Base-by-base conservation (phyloP, 2,888 invertebrate species). In the Branchipolynoe longqiensis region DNA sequence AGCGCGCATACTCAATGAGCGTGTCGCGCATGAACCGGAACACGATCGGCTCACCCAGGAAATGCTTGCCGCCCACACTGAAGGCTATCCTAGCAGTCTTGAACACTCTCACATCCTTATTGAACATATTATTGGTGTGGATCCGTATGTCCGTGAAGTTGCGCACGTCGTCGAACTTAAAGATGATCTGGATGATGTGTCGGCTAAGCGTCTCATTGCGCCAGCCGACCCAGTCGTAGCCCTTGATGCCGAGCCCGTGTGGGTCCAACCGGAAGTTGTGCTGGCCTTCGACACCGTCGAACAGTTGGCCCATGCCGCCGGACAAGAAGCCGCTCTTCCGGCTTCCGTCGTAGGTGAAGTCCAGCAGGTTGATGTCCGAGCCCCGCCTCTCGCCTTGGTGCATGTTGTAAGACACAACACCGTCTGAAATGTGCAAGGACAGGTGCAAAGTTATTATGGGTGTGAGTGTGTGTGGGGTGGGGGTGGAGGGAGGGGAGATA, bases 181-280 rank as follows among this genome's bases (percentile, higher is more conserved):
- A 97, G 1, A 96, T 95, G 62, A 98, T 95, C 90, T 96, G 96
- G 14, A 98, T 94, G 73, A 96, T 96, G 82, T 94, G 95, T 94
- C 90, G 91, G 95, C 64, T 94, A 92, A 96, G 95, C 93, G 97
- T 91, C 62, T 92, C 91, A 83, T 92, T 92, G 87, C 96, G 95
- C 98, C 98, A 98, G 0, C 98, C 98, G 48, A 98, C 96, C 98
- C 98, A 98, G 82, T 97, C 97, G 91, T 96, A 96, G 38, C 95
- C 95, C 96, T 85, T 85, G 81, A 95, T 94, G 83, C 95, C 95
- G 86, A 94, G 94, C 85, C 94, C 96, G 93, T 95, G 95, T 91
- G 95, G 95, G 87, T 95, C 95, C 91, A 95, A 94, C 91, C 96
- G 95, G 93, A 96, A 96, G 93, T 96, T 96, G 89, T 96, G 96